Percentiles rank a stretch among this genome's conserved stretches.
Conservation (phyloP, 1,140 invertebrate genomes). For the Mya arenaria region DNA sequence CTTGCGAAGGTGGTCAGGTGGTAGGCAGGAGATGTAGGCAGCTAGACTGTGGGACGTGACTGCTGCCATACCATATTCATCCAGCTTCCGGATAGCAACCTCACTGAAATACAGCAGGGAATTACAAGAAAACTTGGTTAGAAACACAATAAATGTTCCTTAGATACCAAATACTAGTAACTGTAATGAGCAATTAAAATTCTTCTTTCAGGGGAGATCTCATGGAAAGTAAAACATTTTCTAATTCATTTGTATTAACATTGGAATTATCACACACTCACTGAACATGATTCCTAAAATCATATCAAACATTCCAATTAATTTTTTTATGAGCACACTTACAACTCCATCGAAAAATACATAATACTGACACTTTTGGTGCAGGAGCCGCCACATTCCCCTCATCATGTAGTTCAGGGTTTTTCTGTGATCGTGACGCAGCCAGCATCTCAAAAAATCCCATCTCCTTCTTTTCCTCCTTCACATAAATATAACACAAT, state of each 20-base stretch:
- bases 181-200: neutral
- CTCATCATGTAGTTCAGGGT: neutral
- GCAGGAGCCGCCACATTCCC: neutral
- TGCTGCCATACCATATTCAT: slow-evolving; percentile 85
- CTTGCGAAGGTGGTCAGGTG: slow-evolving; percentile 86
- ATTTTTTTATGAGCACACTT: neutral
- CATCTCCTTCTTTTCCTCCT: neutral
- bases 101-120: slow-evolving; percentile 49
- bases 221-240: too few species aligned
- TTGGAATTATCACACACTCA: neutral
- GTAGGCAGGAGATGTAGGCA: slow-evolving; percentile 88
- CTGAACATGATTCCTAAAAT: neutral
- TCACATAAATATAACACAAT: neutral
- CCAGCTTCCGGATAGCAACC: slow-evolving; percentile 79
- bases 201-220: neutral
- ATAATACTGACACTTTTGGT: neutral
- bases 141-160: neutral
- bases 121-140: neutral
- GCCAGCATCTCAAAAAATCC: neutral
- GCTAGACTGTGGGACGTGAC: slow-evolving; percentile 89
- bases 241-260: neutral
- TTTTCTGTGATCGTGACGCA: neutral
- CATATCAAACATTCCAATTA: neutral
- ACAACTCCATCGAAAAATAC: neutral
- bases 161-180: neutral